Evolutionary conservation across 1,140 invertebrate genomes (phyloP).

Genomic region (Pseudomyrmex sp.): DNA sequence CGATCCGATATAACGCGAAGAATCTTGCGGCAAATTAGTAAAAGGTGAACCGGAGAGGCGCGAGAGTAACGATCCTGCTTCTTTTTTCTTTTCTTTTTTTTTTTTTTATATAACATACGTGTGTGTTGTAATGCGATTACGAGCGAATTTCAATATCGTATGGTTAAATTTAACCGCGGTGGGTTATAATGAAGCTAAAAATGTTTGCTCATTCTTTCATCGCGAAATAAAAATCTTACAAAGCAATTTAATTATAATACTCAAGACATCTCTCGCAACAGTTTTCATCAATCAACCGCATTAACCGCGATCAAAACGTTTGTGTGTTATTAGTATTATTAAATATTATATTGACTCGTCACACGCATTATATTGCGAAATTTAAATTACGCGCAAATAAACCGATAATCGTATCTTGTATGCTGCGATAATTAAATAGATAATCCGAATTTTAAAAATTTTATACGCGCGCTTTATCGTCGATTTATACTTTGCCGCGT

Average conservation of each 20-base stretch:
- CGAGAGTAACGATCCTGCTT: constrained; percentile 2
- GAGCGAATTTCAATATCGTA: constrained; percentile 9
- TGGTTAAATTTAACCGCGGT: constrained; percentile 6
- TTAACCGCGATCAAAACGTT: not conserved
- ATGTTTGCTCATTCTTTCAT: not conserved
- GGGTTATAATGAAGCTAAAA: not conserved
- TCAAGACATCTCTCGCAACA: not conserved
- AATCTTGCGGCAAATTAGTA: constrained; percentile 26
- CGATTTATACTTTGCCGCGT: not conserved
- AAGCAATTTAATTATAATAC: constrained; percentile 4
- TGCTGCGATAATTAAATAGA: not conserved
- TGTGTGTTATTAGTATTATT: constrained; percentile 7
- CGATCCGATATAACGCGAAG: not conserved
- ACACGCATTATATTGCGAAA: not conserved
- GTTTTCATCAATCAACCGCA: constrained; percentile 8
- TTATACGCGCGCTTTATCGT: not conserved
- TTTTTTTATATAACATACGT: not conserved
- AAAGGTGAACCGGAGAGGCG: constrained; percentile 15
- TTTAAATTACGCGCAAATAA: constrained; percentile 32
- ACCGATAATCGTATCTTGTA: constrained; percentile 2
- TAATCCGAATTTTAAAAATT: not conserved
- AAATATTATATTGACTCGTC: not conserved
- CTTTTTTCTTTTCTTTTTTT: not conserved
- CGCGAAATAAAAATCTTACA: not conserved
- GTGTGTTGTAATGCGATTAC: constrained; percentile 13